phyloP scores from a whole-genome alignment of 1,140 invertebrate species.

The Patella vulgata region DNA sequence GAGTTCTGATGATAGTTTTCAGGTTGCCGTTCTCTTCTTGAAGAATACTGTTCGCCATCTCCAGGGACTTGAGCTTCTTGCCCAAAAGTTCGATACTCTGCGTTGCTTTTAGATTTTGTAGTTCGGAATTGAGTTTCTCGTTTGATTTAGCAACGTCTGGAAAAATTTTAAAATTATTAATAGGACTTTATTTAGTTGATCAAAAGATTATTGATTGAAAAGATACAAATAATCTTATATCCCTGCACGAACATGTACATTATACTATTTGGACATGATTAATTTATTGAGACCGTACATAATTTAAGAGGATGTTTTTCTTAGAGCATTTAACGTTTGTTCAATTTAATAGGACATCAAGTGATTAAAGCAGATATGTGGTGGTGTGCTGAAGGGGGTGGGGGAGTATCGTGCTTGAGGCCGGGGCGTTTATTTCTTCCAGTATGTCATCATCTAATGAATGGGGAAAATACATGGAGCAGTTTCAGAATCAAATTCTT shows the following conservation, averaged over 20 bases:
- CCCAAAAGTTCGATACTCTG: slow-evolving; percentile 25
- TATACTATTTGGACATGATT: not conserved
- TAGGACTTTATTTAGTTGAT: not conserved
- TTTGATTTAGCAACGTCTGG: slow-evolving; percentile 32
- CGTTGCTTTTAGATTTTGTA: slow-evolving; percentile 24
- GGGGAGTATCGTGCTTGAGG: not conserved
- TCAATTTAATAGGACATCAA: too few species aligned
- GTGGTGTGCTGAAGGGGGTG: not conserved
- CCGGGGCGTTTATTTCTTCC: not conserved
- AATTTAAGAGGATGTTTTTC: too few species aligned
- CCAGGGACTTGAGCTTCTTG: slow-evolving; percentile 33
- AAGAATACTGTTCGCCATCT: slow-evolving; percentile 37
- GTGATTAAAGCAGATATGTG: not conserved
- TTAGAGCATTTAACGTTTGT: too few species aligned
- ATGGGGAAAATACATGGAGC: not conserved
- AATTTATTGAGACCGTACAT: not conserved
- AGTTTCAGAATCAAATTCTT: too few species aligned
- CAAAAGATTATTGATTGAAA: not conserved
- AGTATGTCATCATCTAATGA: not conserved
- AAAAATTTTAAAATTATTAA: slow-evolving; percentile 2
- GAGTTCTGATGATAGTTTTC: slow-evolving; percentile 11
- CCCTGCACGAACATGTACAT: not conserved
- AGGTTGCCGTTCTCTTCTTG: slow-evolving; percentile 37
- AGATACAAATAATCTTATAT: not conserved
- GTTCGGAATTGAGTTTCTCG: slow-evolving; percentile 11